Base-by-base conservation (phyloP, 2,888 invertebrate species). In the Napeogenes sylphis region DNA sequence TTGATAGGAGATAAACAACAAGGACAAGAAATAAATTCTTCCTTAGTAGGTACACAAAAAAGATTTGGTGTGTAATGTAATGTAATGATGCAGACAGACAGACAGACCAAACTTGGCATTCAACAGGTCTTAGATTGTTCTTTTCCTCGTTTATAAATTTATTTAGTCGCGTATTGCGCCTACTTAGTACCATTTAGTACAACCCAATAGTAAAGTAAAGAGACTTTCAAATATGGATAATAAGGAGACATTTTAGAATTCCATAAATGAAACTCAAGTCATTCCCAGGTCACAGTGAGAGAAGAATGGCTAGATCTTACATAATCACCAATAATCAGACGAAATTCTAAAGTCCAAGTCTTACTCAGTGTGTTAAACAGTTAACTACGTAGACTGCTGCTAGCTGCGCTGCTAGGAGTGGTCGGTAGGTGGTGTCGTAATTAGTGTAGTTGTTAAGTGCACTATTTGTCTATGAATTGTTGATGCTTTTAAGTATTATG, bases 51-150 rank as follows among this genome's bases (percentile, higher is more conserved):
- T 42, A 38, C 42, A 46, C 38, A 55, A 57, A 59, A 60, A 64
- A 47, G 42, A 57, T 45, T 58, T 38, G 51, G 58, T 55, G 62
- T 61, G 64, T 69, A n/a, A n/a, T n/a, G n/a, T n/a, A n/a, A n/a
- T n/a, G n/a, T n/a, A 69, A 69, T 68, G 68, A 63, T 55, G 63
- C 69, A 62, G 53, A 67, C 59, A 45, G n/a, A n/a, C n/a, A n/a
- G n/a, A n/a, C n/a, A n/a, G n/a, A n/a, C 54, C 56, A 61, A 62
- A 66, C 66, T 68, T 69, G 66, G 63, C 68, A 61, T 64, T 66
- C 69, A 69, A 69, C 69, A 69, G 69, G 69, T 69, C 56, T 38
- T 56, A 58, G 42, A 56, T 56, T 65, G 42, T 62, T 57, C 46
- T 51, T 61, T 46, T 47, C 59, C 55, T 47, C 42, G 42, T 55